phyloP scores from a whole-genome alignment of 37 sponge, comb jelly and placozoan genomes.

The Haliclona indistincta region DNA sequence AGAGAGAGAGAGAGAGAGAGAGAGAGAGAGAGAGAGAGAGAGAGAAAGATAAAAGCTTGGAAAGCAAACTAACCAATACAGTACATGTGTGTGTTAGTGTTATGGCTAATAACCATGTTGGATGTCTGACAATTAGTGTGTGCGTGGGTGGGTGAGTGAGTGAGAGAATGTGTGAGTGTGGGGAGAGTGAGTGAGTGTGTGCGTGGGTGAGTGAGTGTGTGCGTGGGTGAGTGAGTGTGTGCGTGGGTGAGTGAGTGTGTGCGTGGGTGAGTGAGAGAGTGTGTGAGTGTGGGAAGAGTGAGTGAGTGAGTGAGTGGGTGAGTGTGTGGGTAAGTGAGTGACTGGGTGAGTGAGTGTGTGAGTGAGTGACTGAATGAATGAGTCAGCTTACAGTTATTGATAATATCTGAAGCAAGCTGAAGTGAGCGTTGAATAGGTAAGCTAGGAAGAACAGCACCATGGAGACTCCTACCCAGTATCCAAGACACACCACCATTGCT shows the following conservation, averaged over 20 bases:
- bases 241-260: not conserved
- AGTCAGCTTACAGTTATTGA: conserved; percentile 54
- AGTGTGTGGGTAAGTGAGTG: not conserved
- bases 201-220: conserved; percentile 2
- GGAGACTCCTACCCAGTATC: conserved; percentile 81
- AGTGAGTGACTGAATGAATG: not conserved
- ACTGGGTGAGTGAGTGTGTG: not conserved
- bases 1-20: not conserved
- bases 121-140: not conserved
- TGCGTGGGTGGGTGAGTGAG: not conserved
- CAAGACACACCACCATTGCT: conserved; percentile 78
- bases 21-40: not conserved
- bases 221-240: not conserved
- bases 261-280: not conserved
- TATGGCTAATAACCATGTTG: no score
- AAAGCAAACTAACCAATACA: no score
- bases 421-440: conserved; percentile 67
- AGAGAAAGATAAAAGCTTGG: no score
- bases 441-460: conserved; percentile 64
- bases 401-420: conserved; percentile 66
- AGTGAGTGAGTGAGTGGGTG: conserved; percentile 12
- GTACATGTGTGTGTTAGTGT: no score
- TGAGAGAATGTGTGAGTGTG: not conserved
- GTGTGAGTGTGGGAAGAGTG: not conserved
- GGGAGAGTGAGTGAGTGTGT: conserved; percentile 5